Evolutionary conservation across 1,140 invertebrate species (phyloP).

Genomic region (Papilio xuthus): DNA sequence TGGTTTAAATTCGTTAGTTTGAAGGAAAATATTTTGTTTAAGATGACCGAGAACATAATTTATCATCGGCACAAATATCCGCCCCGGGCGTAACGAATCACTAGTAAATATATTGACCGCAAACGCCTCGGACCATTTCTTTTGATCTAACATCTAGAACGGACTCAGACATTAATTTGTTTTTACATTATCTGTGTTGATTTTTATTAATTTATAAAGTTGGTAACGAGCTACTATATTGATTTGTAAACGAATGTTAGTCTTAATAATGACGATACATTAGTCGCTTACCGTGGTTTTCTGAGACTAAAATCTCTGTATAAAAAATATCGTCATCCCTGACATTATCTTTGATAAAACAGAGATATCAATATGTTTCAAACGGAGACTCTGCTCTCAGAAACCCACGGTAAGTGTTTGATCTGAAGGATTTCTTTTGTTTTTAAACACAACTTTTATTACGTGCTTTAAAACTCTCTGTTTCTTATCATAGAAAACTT

Average conservation of each 20-base stretch:
- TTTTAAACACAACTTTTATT: neutral
- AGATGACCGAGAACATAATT: slow-evolving; percentile 73
- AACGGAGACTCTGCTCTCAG: no score
- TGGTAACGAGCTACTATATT: slow-evolving; percentile 5
- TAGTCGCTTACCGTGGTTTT: no score
- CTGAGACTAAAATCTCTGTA: no score
- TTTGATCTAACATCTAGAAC: slow-evolving; percentile 54
- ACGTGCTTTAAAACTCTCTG: no score
- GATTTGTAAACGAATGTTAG: neutral
- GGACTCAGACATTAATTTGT: slow-evolving; percentile 56
- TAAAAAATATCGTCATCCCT: no score
- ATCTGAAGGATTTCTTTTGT: neutral
- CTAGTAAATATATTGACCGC: slow-evolving; percentile 78
- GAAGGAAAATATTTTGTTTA: slow-evolving; percentile 44
- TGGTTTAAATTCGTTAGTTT: slow-evolving; percentile 45
- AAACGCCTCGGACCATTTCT: slow-evolving; percentile 67
- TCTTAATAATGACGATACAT: slow-evolving; percentile 8
- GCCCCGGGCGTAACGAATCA: slow-evolving; percentile 76
- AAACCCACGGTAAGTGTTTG: no score
- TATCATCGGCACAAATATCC: slow-evolving; percentile 77
- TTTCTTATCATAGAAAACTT: no score
- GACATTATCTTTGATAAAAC: no score
- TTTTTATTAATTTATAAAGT: slow-evolving; percentile 31
- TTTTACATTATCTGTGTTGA: slow-evolving; percentile 43
- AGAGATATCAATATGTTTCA: no score